These are phyloP conservation scores for Neosalanx taihuensis DNA, from an alignment of 2,797 vertebrate species.

Conservation along the genomic window DNA sequence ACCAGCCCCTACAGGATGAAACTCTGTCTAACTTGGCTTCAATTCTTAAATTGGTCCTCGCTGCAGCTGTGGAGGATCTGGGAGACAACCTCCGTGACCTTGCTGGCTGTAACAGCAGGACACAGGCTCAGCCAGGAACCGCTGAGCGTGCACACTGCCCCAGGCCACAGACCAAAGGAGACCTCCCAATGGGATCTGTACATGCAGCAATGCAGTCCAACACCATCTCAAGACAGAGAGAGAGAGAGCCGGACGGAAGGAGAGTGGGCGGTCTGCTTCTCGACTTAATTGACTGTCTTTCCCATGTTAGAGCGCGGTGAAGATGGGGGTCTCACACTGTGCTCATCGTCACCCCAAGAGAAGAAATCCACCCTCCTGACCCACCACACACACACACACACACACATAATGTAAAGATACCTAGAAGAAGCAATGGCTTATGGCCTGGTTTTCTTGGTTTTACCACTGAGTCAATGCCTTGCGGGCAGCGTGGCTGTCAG, in stretches of 20 bases:
- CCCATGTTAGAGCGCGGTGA: too few species aligned
- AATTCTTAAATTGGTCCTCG: not conserved
- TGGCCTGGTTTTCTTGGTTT: too few species aligned
- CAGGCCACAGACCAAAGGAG: not conserved
- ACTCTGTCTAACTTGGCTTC: not conserved
- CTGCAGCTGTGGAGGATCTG: not conserved
- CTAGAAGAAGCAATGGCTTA: too few species aligned
- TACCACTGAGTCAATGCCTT: too few species aligned
- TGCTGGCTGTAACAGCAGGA: not conserved
- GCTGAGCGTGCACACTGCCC: not conserved
- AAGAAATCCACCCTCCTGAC: not conserved
- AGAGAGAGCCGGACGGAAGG: not conserved
- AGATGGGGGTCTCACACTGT: too few species aligned
- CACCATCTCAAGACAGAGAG: too few species aligned
- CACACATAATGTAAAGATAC: not conserved
- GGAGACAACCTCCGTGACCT: slow-evolving; percentile 11
- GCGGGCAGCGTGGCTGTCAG: too few species aligned
- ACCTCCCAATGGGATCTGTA: not conserved
- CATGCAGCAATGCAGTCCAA: not conserved
- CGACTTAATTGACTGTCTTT: too few species aligned
- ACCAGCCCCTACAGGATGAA: not conserved
- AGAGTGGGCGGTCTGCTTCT: too few species aligned
- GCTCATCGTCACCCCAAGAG: too few species aligned
- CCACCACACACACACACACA: not conserved
- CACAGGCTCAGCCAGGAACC: not conserved